These are phyloP conservation scores for Plectrocnemia conspersa DNA, from an alignment of 1,140 invertebrate genomes.

Conservation along the genomic window DNA sequence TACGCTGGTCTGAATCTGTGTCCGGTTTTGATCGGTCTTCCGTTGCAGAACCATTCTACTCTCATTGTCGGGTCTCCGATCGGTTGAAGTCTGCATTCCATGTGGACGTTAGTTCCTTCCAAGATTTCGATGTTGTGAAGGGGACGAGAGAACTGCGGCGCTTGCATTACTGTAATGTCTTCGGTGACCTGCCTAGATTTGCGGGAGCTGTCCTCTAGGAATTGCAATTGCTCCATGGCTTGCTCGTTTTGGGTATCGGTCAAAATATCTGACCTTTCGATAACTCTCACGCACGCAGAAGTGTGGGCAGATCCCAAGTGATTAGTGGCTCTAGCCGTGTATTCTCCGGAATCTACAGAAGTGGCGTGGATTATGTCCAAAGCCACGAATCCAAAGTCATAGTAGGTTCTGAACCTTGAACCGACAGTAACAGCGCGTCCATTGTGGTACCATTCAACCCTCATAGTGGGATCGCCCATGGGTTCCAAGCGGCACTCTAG, in stretches of 20 bases:
- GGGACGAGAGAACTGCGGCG: constrained; percentile 81
- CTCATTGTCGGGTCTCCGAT: constrained; percentile 92
- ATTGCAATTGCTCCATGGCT: constrained; percentile 89
- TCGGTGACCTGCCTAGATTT: constrained; percentile 66
- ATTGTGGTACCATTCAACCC: constrained; percentile 94
- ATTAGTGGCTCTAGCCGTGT: constrained; percentile 87
- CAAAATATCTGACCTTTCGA: constrained; percentile 78
- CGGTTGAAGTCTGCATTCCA: constrained; percentile 89
- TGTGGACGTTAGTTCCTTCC: constrained; percentile 87
- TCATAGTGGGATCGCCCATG: constrained; percentile 92
- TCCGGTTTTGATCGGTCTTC: constrained; percentile 78
- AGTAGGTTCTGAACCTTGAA: constrained; percentile 90
- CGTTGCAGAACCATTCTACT: constrained; percentile 97
- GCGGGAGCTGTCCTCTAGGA: constrained; percentile 82
- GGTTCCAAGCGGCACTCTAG: constrained; percentile 86
- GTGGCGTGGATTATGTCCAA: constrained; percentile 85
- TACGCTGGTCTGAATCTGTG: constrained; percentile 93
- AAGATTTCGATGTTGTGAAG: constrained; percentile 87
- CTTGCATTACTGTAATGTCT: constrained; percentile 73
- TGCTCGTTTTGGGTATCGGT: constrained; percentile 94
- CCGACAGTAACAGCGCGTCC: constrained; percentile 81
- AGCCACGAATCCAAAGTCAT: constrained; percentile 90
- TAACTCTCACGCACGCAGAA: constrained; percentile 81
- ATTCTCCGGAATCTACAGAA: constrained; percentile 87
- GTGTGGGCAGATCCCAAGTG: constrained; percentile 88